Base-by-base conservation (phyloP, 1,140 invertebrate species). In the Holcopasites calliopsidis region DNA sequence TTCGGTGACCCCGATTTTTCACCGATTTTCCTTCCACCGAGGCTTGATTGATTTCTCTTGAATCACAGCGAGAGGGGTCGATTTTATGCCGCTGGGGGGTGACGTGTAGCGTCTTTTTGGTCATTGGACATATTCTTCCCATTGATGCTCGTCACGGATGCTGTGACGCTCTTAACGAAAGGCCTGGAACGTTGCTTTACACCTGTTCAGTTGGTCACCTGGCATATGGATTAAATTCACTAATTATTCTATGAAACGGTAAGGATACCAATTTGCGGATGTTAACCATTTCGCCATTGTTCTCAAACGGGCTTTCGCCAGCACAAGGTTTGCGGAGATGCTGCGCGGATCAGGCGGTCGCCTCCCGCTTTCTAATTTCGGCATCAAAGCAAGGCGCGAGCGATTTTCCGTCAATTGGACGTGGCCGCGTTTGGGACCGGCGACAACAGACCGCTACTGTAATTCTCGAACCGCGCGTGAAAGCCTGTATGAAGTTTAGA, bases 321-420 rank as follows among this genome's bases (percentile, higher is more conserved):
- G 42, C 42, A 44, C 18, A 44, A 44, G n/a, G n/a, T n/a, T n/a
- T n/a, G n/a, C 42, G 42, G 42, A 44, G 28, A 58, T 33, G 31
- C 54, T 28, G 31, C 18, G 38, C 23, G 18, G 7, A 13, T 18
- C 8, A 8, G 31, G 10, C 21, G 31, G 31, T 49, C 40, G 21
- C 50, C 57, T n/a, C 5, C 44, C 33, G 79, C 82, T 69, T 88
- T 89, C 89, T 90, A 91, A 90, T 90, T 91, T 86, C 62, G 85
- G 85, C 88, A 90, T 90, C 89, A 90, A 90, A 91, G 89, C 83
- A 86, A 85, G 79, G 76, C 79, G 80, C 76, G 77, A 84, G 79
- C 77, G 77, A 86, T 88, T 89, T 90, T 87, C 83, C 80, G 82
- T 86, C 85, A 84, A 86, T 82, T 79, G 82, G 82, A 87, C 83